phyloP scores from a whole-genome alignment of 1,140 invertebrate genomes.

The Ceratina australensis region DNA sequence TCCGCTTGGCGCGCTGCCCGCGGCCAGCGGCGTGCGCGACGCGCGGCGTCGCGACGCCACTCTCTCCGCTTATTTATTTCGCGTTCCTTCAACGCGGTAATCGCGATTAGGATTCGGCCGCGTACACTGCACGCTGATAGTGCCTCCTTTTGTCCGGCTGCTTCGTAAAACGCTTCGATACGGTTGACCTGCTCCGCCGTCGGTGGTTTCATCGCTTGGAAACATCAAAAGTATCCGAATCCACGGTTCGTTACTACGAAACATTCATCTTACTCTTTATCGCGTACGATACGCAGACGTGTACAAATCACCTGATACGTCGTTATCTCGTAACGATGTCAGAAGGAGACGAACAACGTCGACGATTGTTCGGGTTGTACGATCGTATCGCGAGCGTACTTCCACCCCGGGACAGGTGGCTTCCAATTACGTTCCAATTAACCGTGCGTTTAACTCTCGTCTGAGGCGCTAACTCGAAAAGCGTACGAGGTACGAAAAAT shows the following conservation, averaged over 20 bases:
- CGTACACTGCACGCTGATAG: too few species aligned
- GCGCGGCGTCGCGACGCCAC: constrained; percentile 73
- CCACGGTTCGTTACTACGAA: too few species aligned
- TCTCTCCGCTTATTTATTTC: too few species aligned
- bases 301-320: neutral
- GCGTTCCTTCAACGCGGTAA: too few species aligned
- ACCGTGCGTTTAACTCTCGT: constrained; percentile 67
- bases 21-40: constrained; percentile 59
- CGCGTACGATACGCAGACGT: too few species aligned
- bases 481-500: neutral
- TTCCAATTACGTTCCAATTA: constrained; percentile 70
- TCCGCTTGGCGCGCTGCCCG: constrained; percentile 60
- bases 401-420: constrained; percentile 65
- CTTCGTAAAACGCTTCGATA: too few species aligned
- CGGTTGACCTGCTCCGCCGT: too few species aligned
- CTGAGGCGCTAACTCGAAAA: constrained; percentile 16
- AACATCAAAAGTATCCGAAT: too few species aligned
- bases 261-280: too few species aligned
- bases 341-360: too few species aligned
- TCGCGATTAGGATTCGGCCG: neutral
- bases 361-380: constrained; percentile 12
- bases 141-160: neutral
- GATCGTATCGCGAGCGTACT: constrained; percentile 46
- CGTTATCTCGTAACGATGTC: neutral
- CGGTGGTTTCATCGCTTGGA: too few species aligned